phyloP scores from a whole-genome alignment of 2,113 vertebrate species.

The Butastur rufipennis region DNA sequence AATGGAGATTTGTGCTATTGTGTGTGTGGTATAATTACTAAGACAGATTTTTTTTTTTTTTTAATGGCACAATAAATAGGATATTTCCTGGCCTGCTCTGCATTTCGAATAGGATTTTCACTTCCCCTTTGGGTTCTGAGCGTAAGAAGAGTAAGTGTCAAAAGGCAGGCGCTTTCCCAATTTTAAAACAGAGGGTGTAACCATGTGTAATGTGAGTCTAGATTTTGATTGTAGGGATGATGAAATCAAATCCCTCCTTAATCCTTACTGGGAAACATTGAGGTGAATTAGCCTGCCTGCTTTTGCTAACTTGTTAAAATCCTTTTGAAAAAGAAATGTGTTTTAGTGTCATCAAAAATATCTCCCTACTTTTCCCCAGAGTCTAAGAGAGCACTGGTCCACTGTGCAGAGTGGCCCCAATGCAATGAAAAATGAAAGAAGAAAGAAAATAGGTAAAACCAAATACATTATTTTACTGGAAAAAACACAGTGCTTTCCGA shows the following conservation, averaged over 20 bases:
- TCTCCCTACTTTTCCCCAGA: not conserved
- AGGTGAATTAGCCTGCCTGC: not conserved
- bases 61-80: constrained; percentile 59
- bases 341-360: not conserved
- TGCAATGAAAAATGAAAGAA: not conserved
- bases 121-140: constrained; percentile 49
- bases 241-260: constrained; percentile 28
- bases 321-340: not conserved
- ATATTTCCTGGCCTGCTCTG: constrained; percentile 64
- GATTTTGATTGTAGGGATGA: constrained; percentile 37
- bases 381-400: not conserved
- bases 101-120: constrained; percentile 52
- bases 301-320: not conserved
- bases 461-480: not conserved
- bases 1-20: constrained; percentile 50
- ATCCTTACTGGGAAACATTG: not conserved
- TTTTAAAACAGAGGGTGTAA: constrained; percentile 22
- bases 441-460: not conserved
- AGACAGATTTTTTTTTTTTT: constrained; percentile 18
- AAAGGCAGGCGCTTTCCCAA: constrained; percentile 52
- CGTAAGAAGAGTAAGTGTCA: constrained; percentile 54
- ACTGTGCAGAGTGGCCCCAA: not conserved
- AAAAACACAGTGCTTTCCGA: not conserved
- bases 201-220: not conserved
- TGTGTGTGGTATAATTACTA: constrained; percentile 55